Base-by-base conservation (phyloP, 1,140 invertebrate species). In the Rhyacophila brunnea region DNA sequence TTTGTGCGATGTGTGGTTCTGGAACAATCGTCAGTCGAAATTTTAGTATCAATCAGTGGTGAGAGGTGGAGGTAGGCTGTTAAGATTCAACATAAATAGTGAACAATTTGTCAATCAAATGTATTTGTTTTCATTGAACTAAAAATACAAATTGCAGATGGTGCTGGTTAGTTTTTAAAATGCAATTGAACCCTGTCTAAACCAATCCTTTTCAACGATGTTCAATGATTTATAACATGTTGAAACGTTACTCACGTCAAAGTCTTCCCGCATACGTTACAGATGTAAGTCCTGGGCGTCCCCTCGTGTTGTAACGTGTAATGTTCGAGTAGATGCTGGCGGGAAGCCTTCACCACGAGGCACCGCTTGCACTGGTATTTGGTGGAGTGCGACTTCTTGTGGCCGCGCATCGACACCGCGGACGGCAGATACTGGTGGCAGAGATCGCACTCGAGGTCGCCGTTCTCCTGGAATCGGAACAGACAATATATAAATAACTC, bases 331-430 rank as follows among this genome's bases (percentile, higher is more conserved):
- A 78, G 46, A 32, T 76, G 73, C 45, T 78, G 76, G 0, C 74
- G 67, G 0, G 74, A 74, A 0, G 71, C 66, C 19, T 72, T 70
- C 0, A 73, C 54, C 5, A 68, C 55, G 1, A 62, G 66, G 47
- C 76, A 78, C n/a, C 71, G 36, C 49, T 77, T 78, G 59, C 76
- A 78, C 59, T 70, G 68, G 54, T 78, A 78, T 71, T 74, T 74
- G 0, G 72, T 77, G 0, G 70, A 70, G 45, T 79, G 76, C 1
- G 76, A 79, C 35, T 77, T 77, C 58, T 75, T 69, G 45, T 79
- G 76, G 2, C 76, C 75, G 13, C 74, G 51, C 32, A 78, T 46
- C 0, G 75, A 77, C 0, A 76, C 74, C 0, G 60, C 64, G 17
- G 67, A 74, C 0, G 71, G 71, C 36, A 74, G 73, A 58, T 70